Base-by-base conservation (phyloP, 2,888 invertebrate species). In the Aproaerema taeniolella region DNA sequence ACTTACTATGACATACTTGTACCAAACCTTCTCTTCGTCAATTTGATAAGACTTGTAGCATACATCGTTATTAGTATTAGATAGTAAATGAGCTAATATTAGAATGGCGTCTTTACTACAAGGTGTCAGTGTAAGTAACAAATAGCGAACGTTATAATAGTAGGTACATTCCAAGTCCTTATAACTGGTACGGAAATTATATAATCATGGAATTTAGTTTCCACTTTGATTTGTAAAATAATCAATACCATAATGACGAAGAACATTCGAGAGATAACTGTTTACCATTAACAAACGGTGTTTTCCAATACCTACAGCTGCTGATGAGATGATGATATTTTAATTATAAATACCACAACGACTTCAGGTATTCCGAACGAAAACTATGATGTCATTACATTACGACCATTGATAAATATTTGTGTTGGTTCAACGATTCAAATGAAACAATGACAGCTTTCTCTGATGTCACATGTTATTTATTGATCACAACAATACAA, bases 381-480 rank as follows among this genome's bases (percentile, higher is more conserved):
- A 51, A 52, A 41, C 49, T 49, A 31, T 60, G 58, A 62, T 65
- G 51, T 62, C 58, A 58, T 41, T 49, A 13, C 31, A 16, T 32
- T 32, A 11, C 11, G 10, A 57, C 58, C 50, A 58, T 58, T 59
- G 53, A 60, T 57, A 68, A 67, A 67, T 61, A 61, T 57, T 48
- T 47, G 49, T 62, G 47, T 64, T 60, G 53, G 58, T 26, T 28
- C 31, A 35, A 53, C 55, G 48, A 55, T 49, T 51, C 54, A 54
- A 53, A 50, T 50, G 56, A 64, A 65, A 67, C 61, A 67, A 65
- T 63, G 63, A 62, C 58, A 66, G 50, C 50, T 50, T 40, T 42
- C 44, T 51, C 50, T 66, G 62, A 67, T 63, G 60, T 58, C 65
- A 62, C 61, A 49, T 17, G 20, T 31, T n/a, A n/a, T n/a, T n/a